Evolutionary conservation across 2,113 vertebrate species (phyloP), one percentile per base, ranked within the genome.

Genomic region (Hippocampus barbouri): DNA sequence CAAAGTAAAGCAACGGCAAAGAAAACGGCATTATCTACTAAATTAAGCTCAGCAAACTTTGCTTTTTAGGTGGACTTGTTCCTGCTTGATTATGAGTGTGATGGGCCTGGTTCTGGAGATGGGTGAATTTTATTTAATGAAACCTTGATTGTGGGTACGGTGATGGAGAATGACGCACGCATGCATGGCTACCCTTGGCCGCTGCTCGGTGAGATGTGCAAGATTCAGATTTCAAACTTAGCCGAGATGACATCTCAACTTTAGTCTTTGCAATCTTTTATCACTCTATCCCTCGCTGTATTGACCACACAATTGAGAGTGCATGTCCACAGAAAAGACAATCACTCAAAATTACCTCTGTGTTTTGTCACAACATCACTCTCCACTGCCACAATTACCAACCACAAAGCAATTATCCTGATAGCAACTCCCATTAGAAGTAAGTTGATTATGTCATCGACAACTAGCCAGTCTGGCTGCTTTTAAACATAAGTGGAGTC

Each of bases 391-490:
- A 27, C 64, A 66, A 45, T 27, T 27, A 66, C 41, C 41, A 66
- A 47, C 43, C 64, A 66, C 64, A 66, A 5, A 47, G 64, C 43
- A 66, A 47, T 66, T 66, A 66, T 43, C 43, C 43, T 27, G 64
- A 49, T 66, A 18, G 64, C 41, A 66, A 66, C 47, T 25, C 23
- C 43, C 41, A 66, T 47, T 47, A 66, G 64, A 66, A 66, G 43
- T 15, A 66, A 66, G 14, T 45, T 45, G n/a, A 66, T 66, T 66
- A 66, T 66, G 64, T 66, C 43, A 66, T 66, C n/a, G 7, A 66
- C 64, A 47, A 16, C 23, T 20, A 25, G 43, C 64, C 43, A 49
- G 43, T 66, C n/a, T 27, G 43, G n/a, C 64, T 66, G 25, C 64
- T 45, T 49, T 66, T 47, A 18, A 47, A 47, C 21, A 63, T 10